phyloP scores from a whole-genome alignment of 2,888 invertebrate genomes.

The Eudasyphora cyanicolor region DNA sequence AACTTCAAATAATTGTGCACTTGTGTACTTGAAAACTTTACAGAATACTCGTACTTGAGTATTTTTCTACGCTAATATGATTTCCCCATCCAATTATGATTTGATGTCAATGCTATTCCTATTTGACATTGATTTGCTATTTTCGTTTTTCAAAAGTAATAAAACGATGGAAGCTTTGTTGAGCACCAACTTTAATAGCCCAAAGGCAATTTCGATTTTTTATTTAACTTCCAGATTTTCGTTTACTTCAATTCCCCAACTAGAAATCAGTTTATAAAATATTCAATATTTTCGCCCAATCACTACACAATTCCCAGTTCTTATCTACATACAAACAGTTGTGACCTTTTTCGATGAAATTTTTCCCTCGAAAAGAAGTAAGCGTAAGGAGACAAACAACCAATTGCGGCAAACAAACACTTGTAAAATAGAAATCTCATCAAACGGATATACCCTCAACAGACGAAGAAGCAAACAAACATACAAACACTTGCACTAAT shows the following conservation, averaged over 20 bases:
- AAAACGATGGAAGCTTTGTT: background rate
- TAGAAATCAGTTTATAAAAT: constrained; percentile 9
- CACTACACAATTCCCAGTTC: constrained; percentile 26
- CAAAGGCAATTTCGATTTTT: background rate
- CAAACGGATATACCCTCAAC: constrained; percentile 44
- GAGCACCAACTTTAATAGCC: background rate
- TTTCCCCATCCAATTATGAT: too few species aligned
- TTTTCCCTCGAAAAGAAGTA: background rate
- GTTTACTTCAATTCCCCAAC: background rate
- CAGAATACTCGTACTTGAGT: too few species aligned
- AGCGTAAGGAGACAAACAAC: constrained; percentile 51
- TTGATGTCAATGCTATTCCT: background rate
- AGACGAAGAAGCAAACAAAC: too few species aligned
- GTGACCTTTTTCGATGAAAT: background rate
- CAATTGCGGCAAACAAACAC: constrained; percentile 46
- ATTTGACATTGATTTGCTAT: background rate
- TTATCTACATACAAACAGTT: constrained; percentile 9
- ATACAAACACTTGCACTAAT: constrained; percentile 59
- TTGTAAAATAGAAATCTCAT: constrained; percentile 34
- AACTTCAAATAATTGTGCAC: too few species aligned
- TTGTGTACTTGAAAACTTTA: too few species aligned
- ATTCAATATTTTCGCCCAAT: constrained; percentile 15
- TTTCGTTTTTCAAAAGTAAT: background rate
- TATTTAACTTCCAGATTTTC: constrained; percentile 15
- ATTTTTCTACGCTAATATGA: too few species aligned